Conservation (phyloP, 2,113 vertebrate species). For the Mustela lutreola region DNA sequence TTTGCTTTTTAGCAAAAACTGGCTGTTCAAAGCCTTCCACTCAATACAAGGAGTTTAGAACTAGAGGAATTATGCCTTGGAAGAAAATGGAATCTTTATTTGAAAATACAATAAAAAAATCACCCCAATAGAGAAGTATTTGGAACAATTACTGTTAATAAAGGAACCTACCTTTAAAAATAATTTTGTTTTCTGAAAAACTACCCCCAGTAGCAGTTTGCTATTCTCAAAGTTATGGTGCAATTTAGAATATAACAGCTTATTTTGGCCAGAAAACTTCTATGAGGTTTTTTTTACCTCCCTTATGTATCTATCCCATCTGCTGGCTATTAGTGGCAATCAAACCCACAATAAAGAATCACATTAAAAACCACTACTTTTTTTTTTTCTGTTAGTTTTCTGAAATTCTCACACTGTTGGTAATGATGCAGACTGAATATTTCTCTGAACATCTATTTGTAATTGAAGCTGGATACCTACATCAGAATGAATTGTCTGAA, state of each 20-base stretch:
- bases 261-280: conserved; percentile 20
- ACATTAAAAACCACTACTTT: not conserved
- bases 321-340: conserved; percentile 11
- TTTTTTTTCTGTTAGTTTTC: not conserved
- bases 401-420: not conserved
- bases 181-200: conserved; percentile 32
- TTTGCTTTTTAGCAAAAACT: not conserved
- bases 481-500: not conserved
- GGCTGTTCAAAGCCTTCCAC: not conserved
- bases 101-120: not conserved
- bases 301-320: conserved; percentile 20
- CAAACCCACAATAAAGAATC: conserved; percentile 7
- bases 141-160: not conserved
- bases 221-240: not conserved
- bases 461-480: not conserved
- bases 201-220: not conserved
- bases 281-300: not conserved
- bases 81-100: not conserved
- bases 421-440: not conserved
- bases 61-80: not conserved
- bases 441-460: conserved; percentile 49
- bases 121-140: not conserved
- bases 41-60: not conserved
- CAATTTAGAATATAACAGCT: not conserved
- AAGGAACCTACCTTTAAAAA: not conserved